phyloP scores from a whole-genome alignment of 2,888 invertebrate genomes.

The Pantelozetes paolii region DNA sequence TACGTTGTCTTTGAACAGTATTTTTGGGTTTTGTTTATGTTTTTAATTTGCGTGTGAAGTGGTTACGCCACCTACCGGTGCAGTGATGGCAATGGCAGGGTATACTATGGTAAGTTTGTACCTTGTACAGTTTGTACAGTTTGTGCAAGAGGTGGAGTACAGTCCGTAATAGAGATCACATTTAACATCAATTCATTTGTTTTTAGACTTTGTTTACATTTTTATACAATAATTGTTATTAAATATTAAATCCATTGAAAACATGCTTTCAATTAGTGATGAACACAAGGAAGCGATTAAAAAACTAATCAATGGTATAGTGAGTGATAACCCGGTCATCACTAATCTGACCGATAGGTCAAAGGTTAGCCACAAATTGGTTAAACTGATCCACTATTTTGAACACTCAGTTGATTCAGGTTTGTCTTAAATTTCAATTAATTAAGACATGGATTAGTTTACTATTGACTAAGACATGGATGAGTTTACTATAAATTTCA shows the following conservation, averaged over 20 bases:
- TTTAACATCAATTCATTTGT: not conserved
- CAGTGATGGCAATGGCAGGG: no score
- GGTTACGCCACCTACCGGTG: no score
- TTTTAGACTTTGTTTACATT: not conserved
- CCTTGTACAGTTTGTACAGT: no score
- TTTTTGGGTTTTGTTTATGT: not conserved
- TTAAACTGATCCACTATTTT: conserved; percentile 22
- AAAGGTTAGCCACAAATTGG: conserved; percentile 24
- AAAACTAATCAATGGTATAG: not conserved
- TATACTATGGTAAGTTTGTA: no score
- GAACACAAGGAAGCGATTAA: conserved; percentile 31
- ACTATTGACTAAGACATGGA: no score
- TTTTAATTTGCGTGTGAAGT: no score
- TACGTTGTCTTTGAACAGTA: not conserved
- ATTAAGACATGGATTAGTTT: not conserved
- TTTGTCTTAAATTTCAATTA: not conserved
- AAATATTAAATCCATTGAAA: no score
- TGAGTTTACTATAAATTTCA: no score
- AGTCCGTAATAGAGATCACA: no score
- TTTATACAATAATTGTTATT: not conserved
- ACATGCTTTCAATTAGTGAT: conserved; percentile 28
- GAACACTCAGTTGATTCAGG: conserved; percentile 11
- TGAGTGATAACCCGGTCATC: conserved; percentile 12
- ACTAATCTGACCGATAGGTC: conserved; percentile 23
- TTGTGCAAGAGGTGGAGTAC: no score